Evolutionary conservation across 2,113 vertebrate species (phyloP).

Genomic region (Ramphastos sulfuratus): DNA sequence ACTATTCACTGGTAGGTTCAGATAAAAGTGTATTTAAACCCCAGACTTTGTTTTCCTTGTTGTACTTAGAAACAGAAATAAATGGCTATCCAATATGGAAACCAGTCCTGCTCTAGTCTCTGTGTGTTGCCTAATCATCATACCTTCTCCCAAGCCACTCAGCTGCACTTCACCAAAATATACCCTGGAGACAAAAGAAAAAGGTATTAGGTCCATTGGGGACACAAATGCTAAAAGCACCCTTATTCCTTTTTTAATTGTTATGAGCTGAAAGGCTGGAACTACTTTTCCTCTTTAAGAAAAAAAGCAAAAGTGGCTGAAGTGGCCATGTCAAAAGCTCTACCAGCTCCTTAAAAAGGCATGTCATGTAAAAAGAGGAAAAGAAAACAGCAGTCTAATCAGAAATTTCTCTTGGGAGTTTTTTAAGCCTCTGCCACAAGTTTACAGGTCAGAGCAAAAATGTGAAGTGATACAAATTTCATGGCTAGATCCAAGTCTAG

Average conservation of each 20-base stretch:
- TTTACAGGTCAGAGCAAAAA: background rate
- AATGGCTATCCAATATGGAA: background rate
- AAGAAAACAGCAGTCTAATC: background rate
- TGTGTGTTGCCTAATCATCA: background rate
- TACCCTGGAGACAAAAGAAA: conserved; percentile 81
- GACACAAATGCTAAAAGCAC: background rate
- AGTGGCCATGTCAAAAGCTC: background rate
- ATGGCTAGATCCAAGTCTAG: background rate
- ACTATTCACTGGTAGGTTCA: background rate
- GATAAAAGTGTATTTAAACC: background rate
- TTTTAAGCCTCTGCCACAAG: background rate
- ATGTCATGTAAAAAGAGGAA: background rate
- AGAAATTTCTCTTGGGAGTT: background rate
- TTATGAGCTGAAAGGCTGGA: background rate
- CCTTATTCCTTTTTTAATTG: background rate
- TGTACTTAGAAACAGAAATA: background rate
- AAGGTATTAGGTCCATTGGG: background rate
- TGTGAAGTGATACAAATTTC: background rate
- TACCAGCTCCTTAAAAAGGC: background rate
- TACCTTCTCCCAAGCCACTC: conserved; percentile 96
- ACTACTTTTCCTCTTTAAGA: background rate
- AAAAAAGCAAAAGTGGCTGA: background rate
- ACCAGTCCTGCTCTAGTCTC: background rate
- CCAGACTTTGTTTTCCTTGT: background rate
- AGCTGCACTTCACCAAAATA: conserved; percentile 99